Conservation (phyloP, 1,140 invertebrate species). For the Drosophila sturtevanti region DNA sequence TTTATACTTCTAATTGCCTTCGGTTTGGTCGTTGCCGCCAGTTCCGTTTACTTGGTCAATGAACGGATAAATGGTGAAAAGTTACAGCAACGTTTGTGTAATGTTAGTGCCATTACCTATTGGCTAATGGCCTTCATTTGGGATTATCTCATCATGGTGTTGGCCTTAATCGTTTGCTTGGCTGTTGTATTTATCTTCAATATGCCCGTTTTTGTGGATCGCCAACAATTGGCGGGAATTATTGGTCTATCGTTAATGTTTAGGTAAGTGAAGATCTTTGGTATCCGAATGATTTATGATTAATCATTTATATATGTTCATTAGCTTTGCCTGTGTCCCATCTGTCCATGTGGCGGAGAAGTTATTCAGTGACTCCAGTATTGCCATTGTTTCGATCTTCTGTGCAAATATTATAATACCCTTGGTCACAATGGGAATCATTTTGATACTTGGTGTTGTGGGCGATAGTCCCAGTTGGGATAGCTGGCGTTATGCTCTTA, state of each 20-base stretch:
- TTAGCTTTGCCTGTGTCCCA: constrained; percentile 83
- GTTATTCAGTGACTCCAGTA: constrained; percentile 85
- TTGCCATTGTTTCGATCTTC: constrained; percentile 87
- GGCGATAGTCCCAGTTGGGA: constrained; percentile 85
- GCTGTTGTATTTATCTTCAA: constrained; percentile 85
- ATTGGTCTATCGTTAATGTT: constrained; percentile 85
- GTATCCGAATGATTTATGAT: background rate
- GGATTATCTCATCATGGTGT: constrained; percentile 84
- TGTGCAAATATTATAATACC: constrained; percentile 86
- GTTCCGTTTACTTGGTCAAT: constrained; percentile 85
- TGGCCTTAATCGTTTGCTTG: constrained; percentile 84
- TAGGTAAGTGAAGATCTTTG: constrained; percentile 73
- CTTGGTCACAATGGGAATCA: constrained; percentile 84
- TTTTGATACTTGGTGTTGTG: constrained; percentile 86
- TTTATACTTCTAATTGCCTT: constrained; percentile 86
- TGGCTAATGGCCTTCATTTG: constrained; percentile 86
- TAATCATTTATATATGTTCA: background rate
- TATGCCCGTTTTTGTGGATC: constrained; percentile 86
- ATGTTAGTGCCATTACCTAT: constrained; percentile 85
- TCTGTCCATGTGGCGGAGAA: constrained; percentile 86
- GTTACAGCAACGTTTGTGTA: constrained; percentile 86
- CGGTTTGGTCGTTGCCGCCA: constrained; percentile 85
- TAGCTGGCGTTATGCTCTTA: constrained; percentile 84
- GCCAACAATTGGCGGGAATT: constrained; percentile 86
- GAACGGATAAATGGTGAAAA: constrained; percentile 85